These are phyloP conservation scores for Tetramorium parvispinum DNA, from an alignment of 1,140 invertebrate species.

Conservation along the genomic window DNA sequence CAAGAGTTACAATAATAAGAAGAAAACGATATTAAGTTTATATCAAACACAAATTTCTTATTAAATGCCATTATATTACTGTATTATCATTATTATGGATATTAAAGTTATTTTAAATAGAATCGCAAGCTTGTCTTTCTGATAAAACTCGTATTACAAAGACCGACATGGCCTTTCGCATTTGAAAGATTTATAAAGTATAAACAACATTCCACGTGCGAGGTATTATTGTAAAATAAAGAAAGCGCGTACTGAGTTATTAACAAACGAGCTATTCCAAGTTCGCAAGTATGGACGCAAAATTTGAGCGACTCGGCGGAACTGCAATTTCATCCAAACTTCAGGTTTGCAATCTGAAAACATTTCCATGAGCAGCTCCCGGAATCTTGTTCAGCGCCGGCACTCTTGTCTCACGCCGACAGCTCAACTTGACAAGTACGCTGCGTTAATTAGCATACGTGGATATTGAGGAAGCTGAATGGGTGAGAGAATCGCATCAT, in stretches of 20 bases:
- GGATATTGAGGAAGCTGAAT: not conserved
- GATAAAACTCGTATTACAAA: not conserved
- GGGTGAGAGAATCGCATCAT: not conserved
- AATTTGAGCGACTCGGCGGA: not conserved
- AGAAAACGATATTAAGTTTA: not conserved
- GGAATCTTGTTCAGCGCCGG: not conserved
- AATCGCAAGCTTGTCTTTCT: not conserved
- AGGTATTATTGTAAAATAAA: constrained; percentile 7
- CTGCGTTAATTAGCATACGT: constrained; percentile 7
- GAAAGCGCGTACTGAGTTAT: not conserved
- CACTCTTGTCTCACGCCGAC: not conserved
- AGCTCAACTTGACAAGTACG: not conserved
- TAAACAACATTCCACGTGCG: not conserved
- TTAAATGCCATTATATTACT: not conserved
- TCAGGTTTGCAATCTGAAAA: not conserved
- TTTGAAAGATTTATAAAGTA: not conserved
- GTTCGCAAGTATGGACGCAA: not conserved
- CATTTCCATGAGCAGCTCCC: not conserved
- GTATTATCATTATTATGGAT: not conserved
- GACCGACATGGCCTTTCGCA: not conserved
- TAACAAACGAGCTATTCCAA: not conserved
- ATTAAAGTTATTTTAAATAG: constrained; percentile 10
- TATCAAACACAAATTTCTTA: not conserved
- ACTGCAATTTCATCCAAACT: not conserved
- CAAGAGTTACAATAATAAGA: not conserved